These are phyloP conservation scores for Acrobasis repandana DNA, from an alignment of 2,888 invertebrate species.

Conservation along the genomic window DNA sequence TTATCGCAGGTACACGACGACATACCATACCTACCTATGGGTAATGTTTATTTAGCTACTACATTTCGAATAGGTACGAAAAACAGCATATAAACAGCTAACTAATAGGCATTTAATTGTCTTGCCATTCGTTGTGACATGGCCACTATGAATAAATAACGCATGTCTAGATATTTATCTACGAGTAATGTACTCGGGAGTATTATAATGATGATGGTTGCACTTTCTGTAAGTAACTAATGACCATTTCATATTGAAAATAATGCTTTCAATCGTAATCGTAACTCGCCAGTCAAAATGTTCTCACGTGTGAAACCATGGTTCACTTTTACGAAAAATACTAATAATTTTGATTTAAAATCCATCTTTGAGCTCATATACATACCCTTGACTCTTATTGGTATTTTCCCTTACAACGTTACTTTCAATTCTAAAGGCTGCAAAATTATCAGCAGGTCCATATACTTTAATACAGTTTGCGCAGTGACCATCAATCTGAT, in stretches of 20 bases:
- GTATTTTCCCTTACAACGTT: conserved; percentile 42
- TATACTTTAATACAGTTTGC: conserved; percentile 14
- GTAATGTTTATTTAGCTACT: not conserved
- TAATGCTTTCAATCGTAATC: conserved; percentile 3
- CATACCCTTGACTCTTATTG: conserved; percentile 35
- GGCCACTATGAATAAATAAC: conserved; percentile 37
- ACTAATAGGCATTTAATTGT: conserved; percentile 36
- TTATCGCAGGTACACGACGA: not conserved
- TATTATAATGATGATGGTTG: conserved; percentile 17
- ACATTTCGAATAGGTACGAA: not conserved
- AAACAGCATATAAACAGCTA: conserved; percentile 15
- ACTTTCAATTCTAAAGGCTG: conserved; percentile 31
- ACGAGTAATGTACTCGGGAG: conserved; percentile 27
- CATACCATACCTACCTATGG: not conserved
- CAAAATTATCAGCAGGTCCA: conserved; percentile 6
- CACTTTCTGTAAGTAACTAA: conserved; percentile 15
- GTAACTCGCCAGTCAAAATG: conserved; percentile 6
- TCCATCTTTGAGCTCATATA: conserved; percentile 35
- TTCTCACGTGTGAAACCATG: conserved; percentile 21
- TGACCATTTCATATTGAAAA: conserved; percentile 1
- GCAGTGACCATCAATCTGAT: conserved; percentile 45
- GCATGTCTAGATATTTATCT: conserved; percentile 28
- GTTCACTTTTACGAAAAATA: not conserved
- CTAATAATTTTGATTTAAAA: not conserved
- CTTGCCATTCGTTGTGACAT: conserved; percentile 28